Percentiles rank a stretch among this genome's conserved stretches.
These are phyloP conservation scores for Callyntrura sp. DNA, from an alignment of 2,888 invertebrate species.

Conservation along the genomic window DNA sequence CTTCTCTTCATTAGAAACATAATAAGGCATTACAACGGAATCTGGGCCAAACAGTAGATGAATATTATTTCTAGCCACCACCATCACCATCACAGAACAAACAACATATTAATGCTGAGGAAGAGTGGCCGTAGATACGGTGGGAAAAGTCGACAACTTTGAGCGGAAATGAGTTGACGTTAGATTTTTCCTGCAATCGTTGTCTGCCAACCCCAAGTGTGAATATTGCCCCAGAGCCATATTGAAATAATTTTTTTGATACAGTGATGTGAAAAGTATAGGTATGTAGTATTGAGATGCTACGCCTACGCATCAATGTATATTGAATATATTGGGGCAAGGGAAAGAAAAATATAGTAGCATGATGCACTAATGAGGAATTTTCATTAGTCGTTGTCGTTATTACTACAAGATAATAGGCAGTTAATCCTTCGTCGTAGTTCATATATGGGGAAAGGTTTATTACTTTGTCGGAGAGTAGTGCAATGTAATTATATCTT, in stretches of 20 bases:
- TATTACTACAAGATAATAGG: constrained; percentile 7
- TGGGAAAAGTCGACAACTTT: constrained; percentile 49
- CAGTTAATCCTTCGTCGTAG: background rate
- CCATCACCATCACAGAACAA: background rate
- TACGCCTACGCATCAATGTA: background rate
- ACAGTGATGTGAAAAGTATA: constrained; percentile 4
- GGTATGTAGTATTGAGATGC: background rate
- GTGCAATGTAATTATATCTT: background rate
- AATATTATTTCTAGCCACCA: background rate
- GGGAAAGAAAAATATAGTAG: background rate
- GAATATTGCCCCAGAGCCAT: background rate
- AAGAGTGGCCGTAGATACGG: background rate
- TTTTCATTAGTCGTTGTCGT: too few relatives aligned
- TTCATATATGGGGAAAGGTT: constrained; percentile 17
- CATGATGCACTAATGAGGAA: background rate
- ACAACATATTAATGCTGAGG: background rate
- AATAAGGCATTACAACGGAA: constrained; percentile 7
- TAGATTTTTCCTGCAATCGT: background rate
- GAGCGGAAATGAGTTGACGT: constrained; percentile 42
- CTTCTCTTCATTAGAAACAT: background rate
- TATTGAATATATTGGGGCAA: background rate
- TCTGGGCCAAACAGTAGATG: constrained; percentile 32
- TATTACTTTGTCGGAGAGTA: constrained; percentile 23
- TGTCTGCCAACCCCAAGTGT: background rate
- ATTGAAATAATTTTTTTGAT: background rate